These are phyloP conservation scores for Cataglyphis cursor DNA, from an alignment of 2,888 invertebrate genomes.

Conservation along the genomic window DNA sequence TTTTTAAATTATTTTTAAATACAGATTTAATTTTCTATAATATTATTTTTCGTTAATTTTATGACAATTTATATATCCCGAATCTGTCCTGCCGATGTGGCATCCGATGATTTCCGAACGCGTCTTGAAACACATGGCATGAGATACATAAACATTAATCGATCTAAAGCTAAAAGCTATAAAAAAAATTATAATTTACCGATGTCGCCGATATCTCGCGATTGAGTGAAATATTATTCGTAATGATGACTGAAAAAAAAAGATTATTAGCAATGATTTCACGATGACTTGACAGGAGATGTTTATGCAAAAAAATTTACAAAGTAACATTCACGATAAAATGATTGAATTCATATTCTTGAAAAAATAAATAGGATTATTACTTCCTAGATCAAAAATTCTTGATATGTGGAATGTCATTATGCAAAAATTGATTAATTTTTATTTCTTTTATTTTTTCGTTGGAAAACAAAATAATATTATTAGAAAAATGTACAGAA, in stretches of 20 bases:
- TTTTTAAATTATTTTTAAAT: not conserved
- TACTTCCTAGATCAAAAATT: not conserved
- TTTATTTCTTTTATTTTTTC: not conserved
- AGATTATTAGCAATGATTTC: not conserved
- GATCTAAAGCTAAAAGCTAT: not conserved
- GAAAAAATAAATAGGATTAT: not conserved
- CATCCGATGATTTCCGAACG: conserved; percentile 2
- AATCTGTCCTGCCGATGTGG: not conserved
- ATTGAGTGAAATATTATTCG: not conserved
- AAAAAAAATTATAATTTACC: conserved; percentile 21
- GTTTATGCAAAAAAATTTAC: not conserved
- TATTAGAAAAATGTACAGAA: not conserved
- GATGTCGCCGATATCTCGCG: not conserved
- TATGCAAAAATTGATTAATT: not conserved
- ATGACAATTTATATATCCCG: not conserved
- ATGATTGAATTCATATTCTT: not conserved
- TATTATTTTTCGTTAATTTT: not conserved
- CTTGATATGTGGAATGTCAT: not conserved
- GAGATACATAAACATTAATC: conserved; percentile 27
- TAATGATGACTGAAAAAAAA: not conserved
- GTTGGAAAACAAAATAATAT: not conserved
- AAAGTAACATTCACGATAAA: not conserved
- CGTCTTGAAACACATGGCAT: not conserved
- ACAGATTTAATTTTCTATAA: not conserved
- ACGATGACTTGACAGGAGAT: not conserved